phyloP scores from a whole-genome alignment of 2,888 invertebrate species.

The Zygothrica quintamaculata region DNA sequence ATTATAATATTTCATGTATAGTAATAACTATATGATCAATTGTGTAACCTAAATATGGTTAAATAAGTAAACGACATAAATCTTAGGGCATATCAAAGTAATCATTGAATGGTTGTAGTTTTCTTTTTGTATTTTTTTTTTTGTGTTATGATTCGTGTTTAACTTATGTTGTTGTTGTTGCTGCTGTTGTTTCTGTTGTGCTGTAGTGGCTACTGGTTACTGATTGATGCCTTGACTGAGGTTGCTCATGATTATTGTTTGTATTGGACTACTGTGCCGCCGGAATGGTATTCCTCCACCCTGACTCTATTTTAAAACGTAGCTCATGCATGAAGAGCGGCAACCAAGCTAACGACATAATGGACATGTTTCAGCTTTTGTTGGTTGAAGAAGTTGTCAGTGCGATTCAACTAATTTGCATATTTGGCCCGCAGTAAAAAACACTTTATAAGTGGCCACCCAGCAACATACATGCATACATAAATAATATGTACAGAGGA shows the following conservation, averaged over 20 bases:
- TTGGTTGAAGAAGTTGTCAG: constrained; percentile 75
- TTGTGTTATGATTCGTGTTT: constrained; percentile 43
- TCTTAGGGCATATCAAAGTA: constrained; percentile 32
- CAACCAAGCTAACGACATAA: constrained; percentile 63
- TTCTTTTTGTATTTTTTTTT: constrained; percentile 34
- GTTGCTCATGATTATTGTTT: constrained; percentile 58
- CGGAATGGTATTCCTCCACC: constrained; percentile 10
- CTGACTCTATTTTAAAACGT: constrained; percentile 18
- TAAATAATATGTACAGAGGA: constrained; percentile 5
- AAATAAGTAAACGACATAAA: not conserved
- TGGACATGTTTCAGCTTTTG: constrained; percentile 80
- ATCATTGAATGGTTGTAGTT: constrained; percentile 12
- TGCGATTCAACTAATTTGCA: constrained; percentile 74
- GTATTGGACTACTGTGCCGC: constrained; percentile 45
- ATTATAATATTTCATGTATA: too few relatives aligned
- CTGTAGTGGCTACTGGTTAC: constrained; percentile 48
- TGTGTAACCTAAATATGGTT: too few relatives aligned
- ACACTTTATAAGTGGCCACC: constrained; percentile 79
- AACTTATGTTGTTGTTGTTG: constrained; percentile 45
- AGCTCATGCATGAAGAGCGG: constrained; percentile 73
- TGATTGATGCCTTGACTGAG: constrained; percentile 55
- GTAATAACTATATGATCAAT: too few relatives aligned
- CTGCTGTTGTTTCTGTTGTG: constrained; percentile 42
- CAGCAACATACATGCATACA: constrained; percentile 50
- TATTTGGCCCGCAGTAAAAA: constrained; percentile 75